These are phyloP conservation scores for Drosophila mayri DNA, from an alignment of 1,140 invertebrate genomes.

Conservation along the genomic window DNA sequence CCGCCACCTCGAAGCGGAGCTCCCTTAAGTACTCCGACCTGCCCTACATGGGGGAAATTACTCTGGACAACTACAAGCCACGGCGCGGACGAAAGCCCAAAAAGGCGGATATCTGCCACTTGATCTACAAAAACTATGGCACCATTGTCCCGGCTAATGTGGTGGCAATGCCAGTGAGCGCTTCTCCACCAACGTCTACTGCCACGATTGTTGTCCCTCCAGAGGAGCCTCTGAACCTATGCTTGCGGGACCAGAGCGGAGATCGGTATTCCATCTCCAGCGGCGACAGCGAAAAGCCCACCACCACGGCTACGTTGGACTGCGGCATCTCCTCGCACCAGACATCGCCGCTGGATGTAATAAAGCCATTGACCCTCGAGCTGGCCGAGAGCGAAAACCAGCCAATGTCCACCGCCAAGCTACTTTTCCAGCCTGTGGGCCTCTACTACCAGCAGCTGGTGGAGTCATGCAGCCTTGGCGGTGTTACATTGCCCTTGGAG, in stretches of 20 bases:
- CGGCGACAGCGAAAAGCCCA: conserved; percentile 58
- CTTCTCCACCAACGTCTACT: background rate
- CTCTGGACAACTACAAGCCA: conserved; percentile 93
- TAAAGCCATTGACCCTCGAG: conserved; percentile 51
- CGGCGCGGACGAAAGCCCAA: conserved; percentile 94
- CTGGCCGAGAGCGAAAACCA: conserved; percentile 30
- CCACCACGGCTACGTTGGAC: conserved; percentile 55
- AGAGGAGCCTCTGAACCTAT: conserved; percentile 93
- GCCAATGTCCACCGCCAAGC: conserved; percentile 25
- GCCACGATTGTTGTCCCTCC: background rate
- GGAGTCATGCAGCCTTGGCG: conserved; percentile 58
- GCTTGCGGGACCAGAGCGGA: conserved; percentile 87
- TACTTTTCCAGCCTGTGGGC: conserved; percentile 90
- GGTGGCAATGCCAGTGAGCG: conserved; percentile 6
- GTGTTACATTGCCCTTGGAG: conserved; percentile 55
- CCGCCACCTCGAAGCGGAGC: conserved; percentile 49
- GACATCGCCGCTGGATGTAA: conserved; percentile 60
- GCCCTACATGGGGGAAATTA: conserved; percentile 96
- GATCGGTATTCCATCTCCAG: conserved; percentile 82
- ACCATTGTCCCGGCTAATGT: conserved; percentile 88
- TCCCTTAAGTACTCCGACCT: conserved; percentile 92
- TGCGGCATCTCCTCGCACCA: conserved; percentile 58
- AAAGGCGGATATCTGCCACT: conserved; percentile 94
- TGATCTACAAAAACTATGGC: conserved; percentile 96
- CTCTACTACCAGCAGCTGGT: conserved; percentile 91